Base-by-base conservation (phyloP, 2,888 invertebrate species). In the Scaptomyza tumidula region DNA sequence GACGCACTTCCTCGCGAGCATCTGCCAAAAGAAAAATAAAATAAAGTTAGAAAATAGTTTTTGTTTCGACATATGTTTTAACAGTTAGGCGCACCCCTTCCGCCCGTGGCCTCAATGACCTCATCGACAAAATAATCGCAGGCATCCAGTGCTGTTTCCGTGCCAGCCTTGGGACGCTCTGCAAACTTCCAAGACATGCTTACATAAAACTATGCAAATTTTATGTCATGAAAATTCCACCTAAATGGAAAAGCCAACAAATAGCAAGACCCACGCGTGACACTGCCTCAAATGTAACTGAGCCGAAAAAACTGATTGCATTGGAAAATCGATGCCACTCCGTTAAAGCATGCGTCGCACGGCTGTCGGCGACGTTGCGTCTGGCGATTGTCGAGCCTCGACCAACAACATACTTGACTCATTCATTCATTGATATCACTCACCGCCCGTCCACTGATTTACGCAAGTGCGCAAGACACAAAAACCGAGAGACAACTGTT, bases 91-190 rank as follows among this genome's bases (percentile, higher is more conserved):
- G 73, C 67, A 93, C 93, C 93, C 90, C 92, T 85, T 77, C 91
- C 89, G 65, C 89, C 84, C 92, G 93, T 93, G 13, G 94, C 93
- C 80, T 94, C 93, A 62, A 93, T 92, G 72, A 95, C 93, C 89
- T 95, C 95, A 89, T 95, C 95, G 9, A 94, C 93, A 89, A 96
- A 96, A 93, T 95, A 95, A 82, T 95, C 94, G 65, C 94, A 94
- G 41, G 94, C 95, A 75, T 96, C 96, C 82, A 94, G 94, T 0
- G 95, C 96, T 10, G 93, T 92, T 77, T 95, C 95, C 0, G 95
- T 91, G 71, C 92, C 92, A 62, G 92, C 80, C 67, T 90, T 90
- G 11, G 92, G 89, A 58, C 89, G 90, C 43, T 89, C 91, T 68
- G 89, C 91, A 75, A 92, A 92, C 82, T 91, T 91, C 92, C 92